phyloP scores from a whole-genome alignment of 2,888 invertebrate genomes.

The Eristalis tenax region DNA sequence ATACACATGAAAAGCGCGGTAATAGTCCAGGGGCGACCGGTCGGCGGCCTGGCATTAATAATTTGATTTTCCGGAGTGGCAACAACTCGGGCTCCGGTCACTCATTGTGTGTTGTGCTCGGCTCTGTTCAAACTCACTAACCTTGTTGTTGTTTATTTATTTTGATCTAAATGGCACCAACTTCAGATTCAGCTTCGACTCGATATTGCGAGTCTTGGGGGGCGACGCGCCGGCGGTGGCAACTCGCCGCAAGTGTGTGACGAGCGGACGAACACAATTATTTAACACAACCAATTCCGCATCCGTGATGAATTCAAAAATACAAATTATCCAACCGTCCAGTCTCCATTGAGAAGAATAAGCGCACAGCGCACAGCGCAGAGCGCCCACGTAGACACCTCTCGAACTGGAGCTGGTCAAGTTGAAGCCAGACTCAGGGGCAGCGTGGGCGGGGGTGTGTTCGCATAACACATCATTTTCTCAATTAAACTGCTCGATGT shows the following conservation, averaged over 20 bases:
- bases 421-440: not conserved
- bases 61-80: conserved; percentile 72
- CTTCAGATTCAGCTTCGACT: conserved; percentile 29
- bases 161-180: conserved; percentile 40
- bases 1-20: conserved; percentile 33
- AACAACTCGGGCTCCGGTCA: conserved; percentile 66
- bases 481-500: conserved; percentile 20
- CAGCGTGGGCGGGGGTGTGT: not conserved
- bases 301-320: conserved; percentile 26
- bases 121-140: conserved; percentile 57
- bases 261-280: conserved; percentile 20
- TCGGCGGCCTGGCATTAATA: conserved; percentile 68
- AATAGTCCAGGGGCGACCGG: conserved; percentile 70
- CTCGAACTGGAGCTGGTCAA: not conserved
- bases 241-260: not conserved
- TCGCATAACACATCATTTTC: conserved; percentile 35
- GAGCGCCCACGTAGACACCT: conserved; percentile 5
- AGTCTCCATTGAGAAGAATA: conserved; percentile 11
- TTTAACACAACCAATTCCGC: conserved; percentile 51
- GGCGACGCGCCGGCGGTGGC: not conserved
- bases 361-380: not conserved
- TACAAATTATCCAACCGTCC: conserved; percentile 11
- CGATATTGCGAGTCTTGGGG: not conserved
- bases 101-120: conserved; percentile 45
- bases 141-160: conserved; percentile 51